Conservation (phyloP, 2,888 invertebrate genomes). For the Agriotes lineatus region DNA sequence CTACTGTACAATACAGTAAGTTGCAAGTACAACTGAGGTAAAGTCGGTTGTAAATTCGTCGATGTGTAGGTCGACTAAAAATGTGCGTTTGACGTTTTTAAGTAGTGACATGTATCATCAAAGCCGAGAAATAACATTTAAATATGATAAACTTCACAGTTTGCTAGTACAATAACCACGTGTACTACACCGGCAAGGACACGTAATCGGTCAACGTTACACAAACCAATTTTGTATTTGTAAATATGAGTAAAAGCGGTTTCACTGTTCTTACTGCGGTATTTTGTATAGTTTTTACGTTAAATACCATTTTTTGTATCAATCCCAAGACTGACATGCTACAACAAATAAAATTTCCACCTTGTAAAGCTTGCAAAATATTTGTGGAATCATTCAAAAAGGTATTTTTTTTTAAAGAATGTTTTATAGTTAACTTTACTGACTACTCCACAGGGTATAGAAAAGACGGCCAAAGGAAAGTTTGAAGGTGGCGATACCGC, state of each 20-base stretch:
- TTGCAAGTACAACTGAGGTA: too few species aligned
- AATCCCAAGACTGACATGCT: conserved; percentile 32
- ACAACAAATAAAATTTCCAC: conserved; percentile 71
- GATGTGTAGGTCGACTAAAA: too few species aligned
- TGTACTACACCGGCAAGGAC: conserved; percentile 2
- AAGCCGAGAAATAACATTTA: too few species aligned
- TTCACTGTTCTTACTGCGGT: not conserved
- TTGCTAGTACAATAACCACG: not conserved
- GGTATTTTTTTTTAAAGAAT: too few species aligned
- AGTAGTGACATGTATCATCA: too few species aligned
- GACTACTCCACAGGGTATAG: conserved; percentile 82
- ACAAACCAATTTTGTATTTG: not conserved
- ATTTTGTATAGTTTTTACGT: not conserved
- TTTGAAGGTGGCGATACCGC: conserved; percentile 94
- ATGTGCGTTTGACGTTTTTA: too few species aligned
- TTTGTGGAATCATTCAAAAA: conserved; percentile 82
- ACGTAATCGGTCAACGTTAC: not conserved
- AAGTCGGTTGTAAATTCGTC: too few species aligned
- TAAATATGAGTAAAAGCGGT: not conserved
- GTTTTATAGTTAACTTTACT: too few species aligned
- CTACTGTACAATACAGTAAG: too few species aligned
- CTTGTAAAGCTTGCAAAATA: conserved; percentile 83
- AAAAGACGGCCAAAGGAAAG: conserved; percentile 85
- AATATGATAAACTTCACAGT: too few species aligned
- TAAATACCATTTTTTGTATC: conserved; percentile 14